Conservation (phyloP, 2,113 vertebrate genomes). For the Geococcyx californianus region DNA sequence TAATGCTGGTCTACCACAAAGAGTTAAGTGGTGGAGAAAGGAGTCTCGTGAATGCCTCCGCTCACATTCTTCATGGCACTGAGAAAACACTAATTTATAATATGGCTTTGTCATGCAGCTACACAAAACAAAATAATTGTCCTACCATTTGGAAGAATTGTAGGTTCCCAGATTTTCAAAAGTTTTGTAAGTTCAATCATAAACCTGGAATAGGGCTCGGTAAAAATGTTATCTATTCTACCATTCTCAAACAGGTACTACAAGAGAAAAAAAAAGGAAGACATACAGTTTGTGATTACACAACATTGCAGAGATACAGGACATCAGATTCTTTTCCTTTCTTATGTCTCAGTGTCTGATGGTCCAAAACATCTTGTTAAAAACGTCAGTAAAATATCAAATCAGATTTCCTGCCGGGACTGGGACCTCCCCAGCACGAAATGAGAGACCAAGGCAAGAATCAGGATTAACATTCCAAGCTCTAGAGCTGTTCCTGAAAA, state of each 20-base stretch:
- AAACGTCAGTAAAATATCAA: neutral
- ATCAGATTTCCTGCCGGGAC: neutral
- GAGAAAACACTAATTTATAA: neutral
- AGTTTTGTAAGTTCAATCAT: slow-evolving; percentile 89
- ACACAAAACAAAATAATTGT: slow-evolving; percentile 23
- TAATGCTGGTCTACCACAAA: neutral
- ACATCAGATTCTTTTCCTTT: neutral
- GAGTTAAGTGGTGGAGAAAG: neutral
- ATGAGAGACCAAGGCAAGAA: neutral
- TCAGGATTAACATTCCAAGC: neutral
- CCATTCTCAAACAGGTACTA: slow-evolving; percentile 96
- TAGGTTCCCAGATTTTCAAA: slow-evolving; percentile 89
- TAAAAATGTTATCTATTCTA: slow-evolving; percentile 98
- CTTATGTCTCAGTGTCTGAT: neutral
- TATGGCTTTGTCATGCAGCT: slow-evolving; percentile 13
- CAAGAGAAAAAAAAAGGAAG: slow-evolving; percentile 64
- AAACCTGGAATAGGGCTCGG: slow-evolving; percentile 94
- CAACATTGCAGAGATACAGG: slow-evolving; percentile 7
- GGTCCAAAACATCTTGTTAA: neutral
- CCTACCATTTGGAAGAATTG: slow-evolving; percentile 89
- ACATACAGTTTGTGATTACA: slow-evolving; percentile 25
- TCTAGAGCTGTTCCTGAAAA: neutral
- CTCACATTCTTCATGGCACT: neutral
- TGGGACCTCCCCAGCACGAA: neutral
- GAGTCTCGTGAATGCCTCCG: neutral